phyloP scores from a whole-genome alignment of 2,113 vertebrate species.

The Eolophus roseicapilla region DNA sequence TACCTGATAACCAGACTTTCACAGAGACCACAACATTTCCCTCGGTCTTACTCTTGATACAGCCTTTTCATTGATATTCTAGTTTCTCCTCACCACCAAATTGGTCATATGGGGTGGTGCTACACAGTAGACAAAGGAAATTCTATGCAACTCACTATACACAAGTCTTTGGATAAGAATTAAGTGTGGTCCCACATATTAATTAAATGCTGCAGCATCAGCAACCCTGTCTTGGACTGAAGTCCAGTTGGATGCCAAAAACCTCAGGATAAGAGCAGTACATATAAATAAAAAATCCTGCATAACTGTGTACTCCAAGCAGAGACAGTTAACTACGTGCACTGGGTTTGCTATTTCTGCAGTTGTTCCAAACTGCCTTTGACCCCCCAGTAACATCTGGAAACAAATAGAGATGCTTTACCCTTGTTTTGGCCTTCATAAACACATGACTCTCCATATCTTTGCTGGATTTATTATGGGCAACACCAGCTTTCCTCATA shows the following conservation, averaged over 20 bases:
- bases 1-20: neutral
- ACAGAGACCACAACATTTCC: neutral
- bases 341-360: neutral
- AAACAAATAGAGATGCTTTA: slow-evolving; percentile 66
- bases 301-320: neutral
- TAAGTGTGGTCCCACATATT: neutral
- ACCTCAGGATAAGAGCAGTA: neutral
- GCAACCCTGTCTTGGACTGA: neutral
- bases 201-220: neutral
- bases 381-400: neutral
- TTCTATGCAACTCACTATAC: neutral
- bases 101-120: neutral
- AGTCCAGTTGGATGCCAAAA: neutral
- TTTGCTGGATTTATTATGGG: slow-evolving; percentile 91
- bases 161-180: neutral
- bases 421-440: slow-evolving; percentile 94
- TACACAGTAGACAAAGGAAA: neutral
- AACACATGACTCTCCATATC: slow-evolving; percentile 98
- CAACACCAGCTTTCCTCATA: slow-evolving; percentile 94
- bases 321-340: neutral
- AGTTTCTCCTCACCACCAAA: neutral
- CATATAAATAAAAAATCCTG: neutral
- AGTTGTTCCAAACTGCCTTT: neutral
- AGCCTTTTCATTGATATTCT: neutral
- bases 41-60: neutral